Conservation (phyloP, 2,888 invertebrate genomes). For the Thera britannica region DNA sequence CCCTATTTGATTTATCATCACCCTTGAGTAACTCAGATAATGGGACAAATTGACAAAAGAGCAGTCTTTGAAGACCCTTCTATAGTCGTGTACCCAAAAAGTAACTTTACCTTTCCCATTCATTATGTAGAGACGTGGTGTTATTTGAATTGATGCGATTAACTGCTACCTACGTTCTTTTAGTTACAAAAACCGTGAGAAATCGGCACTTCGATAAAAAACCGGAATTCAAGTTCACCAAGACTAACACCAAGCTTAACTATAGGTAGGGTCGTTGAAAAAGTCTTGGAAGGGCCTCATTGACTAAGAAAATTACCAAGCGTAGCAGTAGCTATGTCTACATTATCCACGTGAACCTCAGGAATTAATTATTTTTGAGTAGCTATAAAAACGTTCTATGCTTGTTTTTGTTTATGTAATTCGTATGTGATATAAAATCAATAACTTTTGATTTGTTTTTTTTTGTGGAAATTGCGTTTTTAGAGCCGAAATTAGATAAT, state of each 20-base stretch:
- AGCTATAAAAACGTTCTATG: no score
- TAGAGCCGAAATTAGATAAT: no score
- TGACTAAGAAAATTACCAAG: background rate
- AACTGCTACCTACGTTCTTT: slow-evolving; percentile 36
- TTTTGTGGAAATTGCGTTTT: no score
- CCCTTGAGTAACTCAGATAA: slow-evolving; percentile 21
- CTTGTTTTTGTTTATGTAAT: no score
- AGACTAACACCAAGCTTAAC: background rate
- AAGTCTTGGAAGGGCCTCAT: background rate
- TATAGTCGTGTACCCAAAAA: slow-evolving; percentile 14
- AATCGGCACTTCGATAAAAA: slow-evolving; percentile 29
- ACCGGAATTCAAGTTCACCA: slow-evolving; percentile 15
- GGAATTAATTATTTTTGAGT: no score
- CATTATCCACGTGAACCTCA: no score
- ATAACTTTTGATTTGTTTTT: no score
- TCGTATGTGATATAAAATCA: no score
- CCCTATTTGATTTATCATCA: slow-evolving; percentile 9
- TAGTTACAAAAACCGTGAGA: slow-evolving; percentile 35
- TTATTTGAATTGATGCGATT: slow-evolving; percentile 51
- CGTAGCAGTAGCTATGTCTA: no score
- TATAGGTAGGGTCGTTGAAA: background rate
- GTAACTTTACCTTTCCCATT: slow-evolving; percentile 23
- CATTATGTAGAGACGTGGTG: slow-evolving; percentile 42
- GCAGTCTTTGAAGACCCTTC: slow-evolving; percentile 11
- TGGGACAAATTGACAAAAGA: slow-evolving; percentile 21